Percentiles rank a stretch among this genome's conserved stretches.
phyloP scores from a whole-genome alignment of 2,113 vertebrate genomes.

The Mus pahari region DNA sequence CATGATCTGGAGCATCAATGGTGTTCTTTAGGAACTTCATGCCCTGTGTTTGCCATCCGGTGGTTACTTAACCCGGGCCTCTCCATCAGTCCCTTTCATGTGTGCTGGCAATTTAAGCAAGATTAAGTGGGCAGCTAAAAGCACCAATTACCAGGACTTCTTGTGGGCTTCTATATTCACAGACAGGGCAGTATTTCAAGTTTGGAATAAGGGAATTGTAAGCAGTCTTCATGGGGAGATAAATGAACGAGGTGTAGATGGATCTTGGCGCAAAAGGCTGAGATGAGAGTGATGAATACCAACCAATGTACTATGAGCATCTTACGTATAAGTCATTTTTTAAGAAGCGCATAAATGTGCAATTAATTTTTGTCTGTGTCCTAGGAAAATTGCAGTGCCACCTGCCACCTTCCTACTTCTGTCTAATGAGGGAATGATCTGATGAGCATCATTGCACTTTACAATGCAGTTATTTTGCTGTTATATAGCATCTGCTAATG shows the following conservation, averaged over 20 bases:
- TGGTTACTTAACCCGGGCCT: slow-evolving; percentile 68
- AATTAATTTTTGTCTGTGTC: slow-evolving; percentile 48
- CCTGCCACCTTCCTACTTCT: not conserved
- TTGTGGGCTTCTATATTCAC: slow-evolving; percentile 70
- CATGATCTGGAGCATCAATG: slow-evolving; percentile 51
- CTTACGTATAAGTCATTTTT: slow-evolving; percentile 53
- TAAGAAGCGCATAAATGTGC: slow-evolving; percentile 35
- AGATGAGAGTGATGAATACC: slow-evolving; percentile 47
- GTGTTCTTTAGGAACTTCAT: slow-evolving; percentile 67
- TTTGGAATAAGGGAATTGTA: slow-evolving; percentile 69
- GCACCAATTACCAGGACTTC: slow-evolving; percentile 76
- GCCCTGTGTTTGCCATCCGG: slow-evolving; percentile 41
- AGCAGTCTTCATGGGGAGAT: slow-evolving; percentile 69
- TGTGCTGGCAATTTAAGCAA: slow-evolving; percentile 79
- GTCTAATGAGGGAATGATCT: not conserved
- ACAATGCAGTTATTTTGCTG: slow-evolving; percentile 8
- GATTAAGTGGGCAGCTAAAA: slow-evolving; percentile 81
- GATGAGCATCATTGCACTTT: not conserved
- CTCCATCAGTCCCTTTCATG: slow-evolving; percentile 66
- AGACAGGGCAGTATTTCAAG: slow-evolving; percentile 76
- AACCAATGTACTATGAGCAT: slow-evolving; percentile 40
- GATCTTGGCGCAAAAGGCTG: slow-evolving; percentile 67
- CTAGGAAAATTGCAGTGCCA: not conserved
- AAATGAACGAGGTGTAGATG: slow-evolving; percentile 79
- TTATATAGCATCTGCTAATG: too few species aligned